These are phyloP conservation scores for Lysandra coridon DNA, from an alignment of 2,888 invertebrate species.

Conservation along the genomic window DNA sequence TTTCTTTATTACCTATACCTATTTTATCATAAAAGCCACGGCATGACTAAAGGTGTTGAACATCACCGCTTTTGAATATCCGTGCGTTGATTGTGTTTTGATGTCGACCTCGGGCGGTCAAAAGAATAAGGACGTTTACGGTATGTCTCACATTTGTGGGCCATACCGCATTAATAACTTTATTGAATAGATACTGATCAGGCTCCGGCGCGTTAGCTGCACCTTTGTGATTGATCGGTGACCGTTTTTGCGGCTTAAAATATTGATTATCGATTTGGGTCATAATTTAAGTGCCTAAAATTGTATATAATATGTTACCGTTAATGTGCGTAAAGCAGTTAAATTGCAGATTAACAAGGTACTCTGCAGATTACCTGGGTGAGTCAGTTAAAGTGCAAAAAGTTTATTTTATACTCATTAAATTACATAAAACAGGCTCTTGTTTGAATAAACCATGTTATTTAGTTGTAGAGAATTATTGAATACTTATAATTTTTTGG, in stretches of 20 bases:
- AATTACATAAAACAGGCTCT: too few species aligned
- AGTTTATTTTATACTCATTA: too few species aligned
- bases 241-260: neutral
- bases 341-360: too few species aligned
- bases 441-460: too few species aligned
- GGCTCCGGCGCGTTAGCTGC: slow-evolving; percentile 1
- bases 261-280: neutral
- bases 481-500: too few species aligned
- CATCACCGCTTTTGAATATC: slow-evolving; percentile 12
- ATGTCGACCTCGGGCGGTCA: slow-evolving; percentile 30
- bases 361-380: too few species aligned
- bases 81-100: slow-evolving; percentile 22
- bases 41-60: neutral
- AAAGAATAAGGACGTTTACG: slow-evolving; percentile 32
- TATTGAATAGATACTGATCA: slow-evolving; percentile 30
- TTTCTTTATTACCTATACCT: neutral
- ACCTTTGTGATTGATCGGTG: slow-evolving; percentile 15
- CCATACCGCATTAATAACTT: slow-evolving; percentile 27
- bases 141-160: slow-evolving; percentile 33
- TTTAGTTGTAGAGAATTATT: too few species aligned
- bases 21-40: neutral
- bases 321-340: too few species aligned
- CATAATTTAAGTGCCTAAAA: neutral
- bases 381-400: too few species aligned
- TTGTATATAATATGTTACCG: too few species aligned